These are phyloP conservation scores for Corvus moneduloides DNA, from an alignment of 2,113 vertebrate genomes.

Conservation along the genomic window DNA sequence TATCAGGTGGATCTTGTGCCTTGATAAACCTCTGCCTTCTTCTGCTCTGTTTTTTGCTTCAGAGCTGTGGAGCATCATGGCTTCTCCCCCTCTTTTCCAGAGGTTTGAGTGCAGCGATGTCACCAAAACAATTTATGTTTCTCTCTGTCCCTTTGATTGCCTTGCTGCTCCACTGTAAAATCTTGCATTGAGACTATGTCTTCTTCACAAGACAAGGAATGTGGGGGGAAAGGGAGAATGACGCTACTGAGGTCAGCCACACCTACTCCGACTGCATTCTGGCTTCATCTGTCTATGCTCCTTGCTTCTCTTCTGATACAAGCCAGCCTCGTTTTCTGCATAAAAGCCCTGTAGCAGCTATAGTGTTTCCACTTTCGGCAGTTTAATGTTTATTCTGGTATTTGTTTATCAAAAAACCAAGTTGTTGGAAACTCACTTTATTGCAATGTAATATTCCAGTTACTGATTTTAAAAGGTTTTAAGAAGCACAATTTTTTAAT, in stretches of 20 bases:
- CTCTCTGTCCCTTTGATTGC: not conserved
- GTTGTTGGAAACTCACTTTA: not conserved
- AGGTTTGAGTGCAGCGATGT: not conserved
- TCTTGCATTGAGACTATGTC: not conserved
- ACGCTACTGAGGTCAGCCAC: not conserved
- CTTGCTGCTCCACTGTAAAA: not conserved
- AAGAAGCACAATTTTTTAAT: not conserved
- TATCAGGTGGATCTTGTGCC: not conserved
- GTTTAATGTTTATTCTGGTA: not conserved
- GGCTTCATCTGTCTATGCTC: not conserved
- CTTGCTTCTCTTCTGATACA: not conserved
- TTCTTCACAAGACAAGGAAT: not conserved
- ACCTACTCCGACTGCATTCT: not conserved
- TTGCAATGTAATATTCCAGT: not conserved
- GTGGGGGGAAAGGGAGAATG: not conserved
- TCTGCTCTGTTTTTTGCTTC: not conserved
- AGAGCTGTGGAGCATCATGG: not conserved
- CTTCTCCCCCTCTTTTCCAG: not conserved
- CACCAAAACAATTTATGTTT: not conserved
- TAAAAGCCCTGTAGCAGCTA: not conserved
- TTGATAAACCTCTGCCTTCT: not conserved
- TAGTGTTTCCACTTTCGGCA: not conserved
- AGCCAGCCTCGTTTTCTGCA: not conserved
- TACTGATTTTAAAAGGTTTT: not conserved
- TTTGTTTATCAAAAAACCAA: accelerated